phyloP scores from a whole-genome alignment of 2,888 invertebrate genomes.

The Callinectes sapidus region DNA sequence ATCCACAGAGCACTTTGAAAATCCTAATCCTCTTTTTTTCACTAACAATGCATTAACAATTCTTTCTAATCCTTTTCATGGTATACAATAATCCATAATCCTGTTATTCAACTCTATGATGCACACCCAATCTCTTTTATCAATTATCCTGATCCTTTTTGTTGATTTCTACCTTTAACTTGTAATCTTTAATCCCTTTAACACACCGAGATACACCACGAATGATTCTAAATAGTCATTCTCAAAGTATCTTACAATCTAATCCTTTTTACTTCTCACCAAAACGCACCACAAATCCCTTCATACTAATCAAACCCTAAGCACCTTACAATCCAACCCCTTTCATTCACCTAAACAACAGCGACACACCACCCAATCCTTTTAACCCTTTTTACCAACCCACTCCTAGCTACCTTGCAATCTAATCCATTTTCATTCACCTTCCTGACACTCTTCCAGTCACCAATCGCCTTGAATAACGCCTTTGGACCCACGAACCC shows the following conservation, averaged over 20 bases:
- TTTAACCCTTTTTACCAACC: neutral
- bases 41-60: neutral
- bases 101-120: neutral
- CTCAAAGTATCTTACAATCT: too few species aligned
- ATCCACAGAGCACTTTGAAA: neutral
- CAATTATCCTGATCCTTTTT: too few species aligned
- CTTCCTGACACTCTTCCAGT: neutral
- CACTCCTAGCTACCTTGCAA: neutral
- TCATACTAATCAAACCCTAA: neutral
- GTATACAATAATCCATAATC: neutral
- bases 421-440: neutral
- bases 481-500: neutral
- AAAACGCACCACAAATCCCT: too few species aligned
- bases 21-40: neutral
- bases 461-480: neutral
- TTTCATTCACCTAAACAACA: neutral
- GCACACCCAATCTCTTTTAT: neutral
- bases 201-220: neutral
- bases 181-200: too few species aligned
- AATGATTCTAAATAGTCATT: too few species aligned
- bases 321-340: neutral
- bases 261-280: too few species aligned
- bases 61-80: neutral
- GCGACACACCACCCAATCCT: neutral
- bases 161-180: too few species aligned